Conservation (phyloP, 1,140 invertebrate species). For the Heterodera carotae region DNA sequence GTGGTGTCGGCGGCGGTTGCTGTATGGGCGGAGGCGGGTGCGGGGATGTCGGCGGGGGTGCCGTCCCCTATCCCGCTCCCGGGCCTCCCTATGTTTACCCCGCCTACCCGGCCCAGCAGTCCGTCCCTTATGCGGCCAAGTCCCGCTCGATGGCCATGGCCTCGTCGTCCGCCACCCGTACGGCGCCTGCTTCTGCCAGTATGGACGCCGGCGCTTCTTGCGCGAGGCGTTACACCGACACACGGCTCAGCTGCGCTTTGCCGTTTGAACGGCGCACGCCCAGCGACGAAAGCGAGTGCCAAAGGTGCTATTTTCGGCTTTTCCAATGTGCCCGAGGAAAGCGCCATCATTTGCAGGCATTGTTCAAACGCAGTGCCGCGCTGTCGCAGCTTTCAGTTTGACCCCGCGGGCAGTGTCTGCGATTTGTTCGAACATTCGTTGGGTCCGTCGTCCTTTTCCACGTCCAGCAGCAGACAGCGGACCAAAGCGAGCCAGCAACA, state of each 20-base stretch:
- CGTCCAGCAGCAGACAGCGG: not conserved
- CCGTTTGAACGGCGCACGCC: slow-evolving; percentile 44
- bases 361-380: slow-evolving; percentile 15
- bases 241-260: slow-evolving; percentile 34
- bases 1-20: not conserved
- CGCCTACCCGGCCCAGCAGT: not conserved
- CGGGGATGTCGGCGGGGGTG: not conserved
- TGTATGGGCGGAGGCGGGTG: not conserved
- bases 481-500: not conserved
- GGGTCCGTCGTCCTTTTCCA: not conserved
- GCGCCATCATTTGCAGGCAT: slow-evolving; percentile 17
- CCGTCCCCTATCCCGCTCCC: not conserved
- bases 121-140: slow-evolving; percentile 18
- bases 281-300: slow-evolving; percentile 43
- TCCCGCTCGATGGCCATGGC: slow-evolving; percentile 24
- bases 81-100: slow-evolving; percentile 5
- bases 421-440: slow-evolving; percentile 32
- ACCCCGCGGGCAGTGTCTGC: slow-evolving; percentile 29
- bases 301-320: slow-evolving; percentile 15
- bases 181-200: not conserved
- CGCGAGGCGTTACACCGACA: slow-evolving; percentile 37
- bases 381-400: slow-evolving; percentile 33
- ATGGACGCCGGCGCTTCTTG: slow-evolving; percentile 28
- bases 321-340: no score
- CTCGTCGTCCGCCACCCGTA: not conserved